Evolutionary conservation across 1,140 invertebrate genomes (phyloP), one percentile per base, ranked within the genome.

Genomic region (Cydia amplana): DNA sequence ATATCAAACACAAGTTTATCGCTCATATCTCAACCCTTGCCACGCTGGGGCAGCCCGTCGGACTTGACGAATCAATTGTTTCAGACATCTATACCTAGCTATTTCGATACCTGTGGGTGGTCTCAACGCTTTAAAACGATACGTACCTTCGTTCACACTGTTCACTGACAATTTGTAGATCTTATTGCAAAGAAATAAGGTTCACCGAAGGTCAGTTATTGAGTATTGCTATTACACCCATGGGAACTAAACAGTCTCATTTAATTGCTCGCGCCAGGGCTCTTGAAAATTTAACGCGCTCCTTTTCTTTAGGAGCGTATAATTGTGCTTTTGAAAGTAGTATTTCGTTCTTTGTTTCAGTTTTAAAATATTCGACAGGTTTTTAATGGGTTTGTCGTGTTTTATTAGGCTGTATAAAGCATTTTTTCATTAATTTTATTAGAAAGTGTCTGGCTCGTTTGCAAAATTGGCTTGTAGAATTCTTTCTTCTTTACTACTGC

Each of bases 391-490:
- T 43, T n/a, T 7, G 49, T 1, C n/a, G 36, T 70, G 28, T 36
- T 67, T 64, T 64, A 67, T 67, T 14, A 32, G n/a, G 28, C 3
- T 20, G 65, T 18, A 10, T 7, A n/a, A 65, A 49, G 16, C 4
- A 49, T 49, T n/a, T 55, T 55, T 18, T 55, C 5, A 5, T 23
- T 60, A 2, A 3, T 60, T 60, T 10, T 4, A 12, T 60, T 23
- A 60, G 9, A 23, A 60, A 9, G 55, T n/a, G 51, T 23, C 55
- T 60, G 55, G 7, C 18, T 60, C 1, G n/a, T n/a, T n/a, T n/a
- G 51, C 14, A 87, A 78, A 4, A 90, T 89, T 0, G 90, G 90
- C 46, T 87, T 88, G 51, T 84, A 87, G 67, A 92, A 92, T 55
- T 90, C 89, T 72, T 78, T 84, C 72, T 87, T 88, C 20, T 72